phyloP scores from a whole-genome alignment of 2,797 vertebrate genomes.

The Sebastes trivittatus region DNA sequence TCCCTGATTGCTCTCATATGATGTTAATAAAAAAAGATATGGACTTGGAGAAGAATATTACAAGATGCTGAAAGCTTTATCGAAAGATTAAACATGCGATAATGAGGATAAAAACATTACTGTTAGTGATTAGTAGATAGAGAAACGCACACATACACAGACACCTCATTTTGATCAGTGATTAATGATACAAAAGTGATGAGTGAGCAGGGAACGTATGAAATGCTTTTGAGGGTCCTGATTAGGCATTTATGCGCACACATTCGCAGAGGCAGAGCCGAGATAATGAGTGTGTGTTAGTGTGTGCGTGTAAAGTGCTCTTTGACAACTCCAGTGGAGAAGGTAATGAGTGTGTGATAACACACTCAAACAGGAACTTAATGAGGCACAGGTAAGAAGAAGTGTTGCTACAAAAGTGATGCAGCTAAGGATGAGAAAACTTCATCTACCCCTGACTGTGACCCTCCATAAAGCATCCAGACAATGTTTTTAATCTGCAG shows the following conservation, averaged over 20 bases:
- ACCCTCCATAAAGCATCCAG: conserved; percentile 10
- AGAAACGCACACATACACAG: not conserved
- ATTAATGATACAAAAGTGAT: conserved; percentile 54
- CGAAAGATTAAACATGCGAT: conserved; percentile 23
- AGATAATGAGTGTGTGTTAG: conserved; percentile 48
- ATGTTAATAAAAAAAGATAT: conserved; percentile 42
- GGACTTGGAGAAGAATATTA: conserved; percentile 71
- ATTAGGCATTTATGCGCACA: conserved; percentile 37
- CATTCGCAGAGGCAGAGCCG: conserved; percentile 16
- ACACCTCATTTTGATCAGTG: conserved; percentile 29
- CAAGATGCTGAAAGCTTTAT: conserved; percentile 29
- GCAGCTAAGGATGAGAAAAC: conserved; percentile 20
- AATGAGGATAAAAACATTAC: conserved; percentile 34
- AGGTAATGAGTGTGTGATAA: conserved; percentile 70
- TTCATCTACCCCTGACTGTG: not conserved
- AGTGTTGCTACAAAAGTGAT: conserved; percentile 9
- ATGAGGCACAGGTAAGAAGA: conserved; percentile 65
- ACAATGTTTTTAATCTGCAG: conserved; percentile 24
- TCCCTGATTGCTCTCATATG: conserved; percentile 5
- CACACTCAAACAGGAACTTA: conserved; percentile 65
- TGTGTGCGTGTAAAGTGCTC: conserved; percentile 44
- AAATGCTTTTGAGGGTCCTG: conserved; percentile 42
- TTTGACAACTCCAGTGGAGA: conserved; percentile 67
- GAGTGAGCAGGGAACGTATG: conserved; percentile 33
- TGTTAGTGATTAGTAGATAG: not conserved